Evolutionary conservation across 2,797 vertebrate species (phyloP), one percentile per base, ranked within the genome.

Genomic region (Myotis vivesi): DNA sequence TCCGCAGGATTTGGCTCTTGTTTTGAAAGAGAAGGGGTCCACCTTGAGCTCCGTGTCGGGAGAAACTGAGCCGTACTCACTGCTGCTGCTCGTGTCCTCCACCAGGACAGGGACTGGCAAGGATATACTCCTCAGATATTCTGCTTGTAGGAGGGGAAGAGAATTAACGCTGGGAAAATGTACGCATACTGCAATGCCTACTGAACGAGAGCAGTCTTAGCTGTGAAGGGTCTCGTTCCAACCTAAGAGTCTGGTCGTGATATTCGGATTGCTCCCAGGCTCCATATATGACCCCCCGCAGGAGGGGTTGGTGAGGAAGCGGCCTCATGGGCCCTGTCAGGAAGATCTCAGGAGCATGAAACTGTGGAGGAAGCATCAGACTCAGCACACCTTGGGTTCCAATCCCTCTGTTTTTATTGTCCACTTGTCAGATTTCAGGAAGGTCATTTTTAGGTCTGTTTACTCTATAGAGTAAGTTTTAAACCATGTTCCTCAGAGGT

Each of bases 1-100:
- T 87, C 99, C 99, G 95, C 99, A 99, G 96, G 99, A 99, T 97
- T 99, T 99, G 96, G 98, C 95, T 98, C 99, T 99, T 93, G 99
- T 98, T 98, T 99, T 99, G 98, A 99, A 99, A 93, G 98, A 98
- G 98, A 99, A 99, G 68, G 99, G 99, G 98, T 99, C 99, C 81
- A 97, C 98, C 98, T 99, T 99, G 95, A 99, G 98, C 96, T 99
- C 99, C 0, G 99, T 99, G 98, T 99, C 99, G 2, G 99, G 99
- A 53, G 99, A 99, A 94, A 99, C 99, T 0, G 99, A 99, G 95
- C 99, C 99, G 3, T 99, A 99, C 97, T 99, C 99, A 1, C 99
- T 99, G 46, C 99, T 99, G 98, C 99, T 99, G 98, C 99, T 99
- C 94, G 99, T 99, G 97, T 99, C 99, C 98, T 99, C 99, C 69